These are phyloP conservation scores for Nymphalis urticae DNA, from an alignment of 2,888 invertebrate species.

Conservation along the genomic window DNA sequence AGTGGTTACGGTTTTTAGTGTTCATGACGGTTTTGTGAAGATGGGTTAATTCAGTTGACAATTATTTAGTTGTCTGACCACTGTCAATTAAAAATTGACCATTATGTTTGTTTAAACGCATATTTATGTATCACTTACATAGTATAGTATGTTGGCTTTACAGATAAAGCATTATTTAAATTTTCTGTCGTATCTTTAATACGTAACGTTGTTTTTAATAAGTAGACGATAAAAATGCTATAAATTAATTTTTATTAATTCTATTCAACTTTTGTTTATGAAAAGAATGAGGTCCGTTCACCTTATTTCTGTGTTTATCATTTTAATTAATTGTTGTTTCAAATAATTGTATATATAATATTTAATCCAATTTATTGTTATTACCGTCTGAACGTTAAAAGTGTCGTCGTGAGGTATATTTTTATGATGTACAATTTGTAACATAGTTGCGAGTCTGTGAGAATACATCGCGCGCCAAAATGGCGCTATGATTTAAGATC, in stretches of 20 bases:
- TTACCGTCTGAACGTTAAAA: slow-evolving; percentile 15
- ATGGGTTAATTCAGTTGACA: slow-evolving; percentile 26
- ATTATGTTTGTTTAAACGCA: slow-evolving; percentile 2
- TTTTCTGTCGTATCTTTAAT: slow-evolving; percentile 40
- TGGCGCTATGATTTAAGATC: slow-evolving; percentile 30
- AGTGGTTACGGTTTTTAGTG: slow-evolving; percentile 44
- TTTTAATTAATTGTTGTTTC: slow-evolving; percentile 51
- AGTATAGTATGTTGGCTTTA: too few relatives aligned
- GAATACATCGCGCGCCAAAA: slow-evolving; percentile 21
- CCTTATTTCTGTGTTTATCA: slow-evolving; percentile 48
- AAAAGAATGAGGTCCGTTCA: slow-evolving; percentile 44
- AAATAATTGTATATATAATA: slow-evolving; percentile 49
- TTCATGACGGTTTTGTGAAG: slow-evolving; percentile 25
- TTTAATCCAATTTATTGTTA: slow-evolving; percentile 54
- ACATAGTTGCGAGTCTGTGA: slow-evolving; percentile 39
- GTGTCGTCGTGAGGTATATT: slow-evolving; percentile 31
- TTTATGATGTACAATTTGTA: slow-evolving; percentile 36
- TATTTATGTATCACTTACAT: not conserved
- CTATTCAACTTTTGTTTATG: slow-evolving; percentile 62
- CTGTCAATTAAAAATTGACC: slow-evolving; percentile 21
- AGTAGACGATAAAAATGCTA: slow-evolving; percentile 50
- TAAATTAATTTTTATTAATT: slow-evolving; percentile 65
- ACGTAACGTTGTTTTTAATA: slow-evolving; percentile 49
- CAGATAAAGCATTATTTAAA: slow-evolving; percentile 16
- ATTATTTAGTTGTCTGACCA: slow-evolving; percentile 25